Conservation (phyloP, 2,113 vertebrate genomes). For the Cyprinodon tularosa region DNA sequence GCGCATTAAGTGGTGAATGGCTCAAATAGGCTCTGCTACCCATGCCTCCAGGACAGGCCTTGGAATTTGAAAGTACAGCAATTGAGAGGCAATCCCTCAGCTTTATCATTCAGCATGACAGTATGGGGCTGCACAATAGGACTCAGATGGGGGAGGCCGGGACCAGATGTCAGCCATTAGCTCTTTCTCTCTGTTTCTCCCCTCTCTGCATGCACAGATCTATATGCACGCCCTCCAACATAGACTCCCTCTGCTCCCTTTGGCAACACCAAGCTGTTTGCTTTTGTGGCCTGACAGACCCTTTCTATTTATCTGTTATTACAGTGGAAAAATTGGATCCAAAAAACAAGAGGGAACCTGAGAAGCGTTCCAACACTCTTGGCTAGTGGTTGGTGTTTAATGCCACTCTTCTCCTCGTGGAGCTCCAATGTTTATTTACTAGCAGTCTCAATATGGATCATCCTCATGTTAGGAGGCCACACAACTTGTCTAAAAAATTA, state of each 20-base stretch:
- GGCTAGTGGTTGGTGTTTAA: constrained; percentile 56
- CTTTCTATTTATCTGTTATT: constrained; percentile 83
- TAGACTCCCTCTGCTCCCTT: constrained; percentile 74
- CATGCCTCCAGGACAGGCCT: constrained; percentile 81
- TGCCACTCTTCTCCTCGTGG: constrained; percentile 26
- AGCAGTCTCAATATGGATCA: constrained; percentile 52
- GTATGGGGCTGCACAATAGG: constrained; percentile 67
- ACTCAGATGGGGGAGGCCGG: constrained; percentile 66
- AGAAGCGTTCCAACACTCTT: constrained; percentile 62
- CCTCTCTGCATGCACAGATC: constrained; percentile 64
- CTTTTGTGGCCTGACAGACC: constrained; percentile 77
- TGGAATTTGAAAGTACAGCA: constrained; percentile 84
- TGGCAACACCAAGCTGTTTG: constrained; percentile 81
- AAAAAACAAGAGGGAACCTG: constrained; percentile 72
- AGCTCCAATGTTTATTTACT: constrained; percentile 39
- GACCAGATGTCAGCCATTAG: constrained; percentile 78
- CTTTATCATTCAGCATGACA: constrained; percentile 85
- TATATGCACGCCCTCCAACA: constrained; percentile 66
- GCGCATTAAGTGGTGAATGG: constrained; percentile 85
- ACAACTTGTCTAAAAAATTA: constrained; percentile 21
- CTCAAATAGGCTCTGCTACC: constrained; percentile 77
- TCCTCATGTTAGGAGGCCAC: constrained; percentile 18
- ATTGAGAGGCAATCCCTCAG: constrained; percentile 83
- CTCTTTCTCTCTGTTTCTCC: constrained; percentile 59
- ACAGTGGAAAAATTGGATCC: constrained; percentile 79